Percentiles rank a stretch among this genome's conserved stretches.
phyloP scores from a whole-genome alignment of 2,113 vertebrate genomes.

The Atractosteus spatula region DNA sequence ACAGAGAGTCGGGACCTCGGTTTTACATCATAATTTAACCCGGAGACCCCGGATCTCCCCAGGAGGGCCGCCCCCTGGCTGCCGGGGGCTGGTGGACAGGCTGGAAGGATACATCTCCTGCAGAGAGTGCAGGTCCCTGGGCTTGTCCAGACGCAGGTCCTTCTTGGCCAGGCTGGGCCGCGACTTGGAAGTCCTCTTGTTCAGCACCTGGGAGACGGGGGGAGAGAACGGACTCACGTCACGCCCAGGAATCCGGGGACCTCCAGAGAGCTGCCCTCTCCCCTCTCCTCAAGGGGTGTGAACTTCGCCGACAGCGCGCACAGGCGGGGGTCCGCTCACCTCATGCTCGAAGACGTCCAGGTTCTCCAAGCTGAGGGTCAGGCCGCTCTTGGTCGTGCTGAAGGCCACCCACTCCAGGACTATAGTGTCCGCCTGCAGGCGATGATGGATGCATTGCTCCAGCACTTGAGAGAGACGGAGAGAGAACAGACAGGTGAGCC shows the following conservation, averaged over 20 bases:
- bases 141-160: constrained; percentile 44
- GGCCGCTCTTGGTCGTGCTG: constrained; percentile 54
- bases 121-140: constrained; percentile 66
- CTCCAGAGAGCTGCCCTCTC: too few species aligned
- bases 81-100: too few species aligned
- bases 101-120: constrained; percentile 80
- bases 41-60: too few species aligned
- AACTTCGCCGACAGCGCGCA: too few species aligned
- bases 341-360: constrained; percentile 81
- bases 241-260: too few species aligned
- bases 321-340: constrained; percentile 44
- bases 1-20: too few species aligned
- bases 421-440: constrained; percentile 58
- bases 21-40: too few species aligned
- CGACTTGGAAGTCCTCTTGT: constrained; percentile 54
- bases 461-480: constrained; percentile 61
- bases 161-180: constrained; percentile 38
- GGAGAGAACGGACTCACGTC: not conserved
- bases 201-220: constrained; percentile 63
- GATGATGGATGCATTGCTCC: constrained; percentile 73
- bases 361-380: constrained; percentile 48
- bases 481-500: too few species aligned
- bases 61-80: too few species aligned
- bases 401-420: constrained; percentile 81
- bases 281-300: too few species aligned